Percentiles rank a stretch among this genome's conserved stretches.
Conservation (phyloP, 2,888 invertebrate genomes). For the Melanostoma scalare region DNA sequence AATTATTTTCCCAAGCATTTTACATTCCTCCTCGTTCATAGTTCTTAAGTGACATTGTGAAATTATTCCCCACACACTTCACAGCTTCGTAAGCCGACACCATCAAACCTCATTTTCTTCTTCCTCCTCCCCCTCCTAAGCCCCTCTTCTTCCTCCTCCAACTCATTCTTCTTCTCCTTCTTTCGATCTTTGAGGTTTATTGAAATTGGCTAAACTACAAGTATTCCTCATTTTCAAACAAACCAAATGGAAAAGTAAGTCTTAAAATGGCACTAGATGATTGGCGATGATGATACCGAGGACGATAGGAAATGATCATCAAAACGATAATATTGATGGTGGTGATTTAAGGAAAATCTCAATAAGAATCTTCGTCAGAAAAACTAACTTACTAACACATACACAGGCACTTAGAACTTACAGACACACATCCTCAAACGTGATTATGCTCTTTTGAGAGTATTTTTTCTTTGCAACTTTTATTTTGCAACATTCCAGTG, state of each 20-base stretch:
- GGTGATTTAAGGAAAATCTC: slow-evolving; percentile 51
- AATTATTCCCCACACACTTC: slow-evolving; percentile 50
- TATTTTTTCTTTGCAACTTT: slow-evolving; percentile 26
- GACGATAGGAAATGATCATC: slow-evolving; percentile 40
- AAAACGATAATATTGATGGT: slow-evolving; percentile 38
- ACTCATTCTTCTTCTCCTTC: slow-evolving; percentile 3
- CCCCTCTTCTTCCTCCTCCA: slow-evolving; percentile 1
- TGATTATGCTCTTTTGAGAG: neutral
- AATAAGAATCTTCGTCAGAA: slow-evolving; percentile 37
- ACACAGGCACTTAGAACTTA: neutral
- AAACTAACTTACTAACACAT: slow-evolving; percentile 1
- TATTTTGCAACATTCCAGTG: slow-evolving; percentile 64
- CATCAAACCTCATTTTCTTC: slow-evolving; percentile 3
- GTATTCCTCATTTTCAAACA: slow-evolving; percentile 32
- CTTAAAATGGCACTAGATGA: slow-evolving; percentile 50
- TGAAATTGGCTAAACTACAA: slow-evolving; percentile 28
- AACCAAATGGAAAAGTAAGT: slow-evolving; percentile 10
- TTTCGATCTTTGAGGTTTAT: slow-evolving; percentile 20
- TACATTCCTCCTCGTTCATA: slow-evolving; percentile 27
- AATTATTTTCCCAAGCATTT: slow-evolving; percentile 53
- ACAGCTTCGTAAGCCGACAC: slow-evolving; percentile 14
- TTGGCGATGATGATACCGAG: slow-evolving; percentile 28
- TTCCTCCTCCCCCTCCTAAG: neutral
- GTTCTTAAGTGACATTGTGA: slow-evolving; percentile 43
- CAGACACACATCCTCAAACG: too few relatives aligned